Conservation (phyloP, 1,140 invertebrate genomes). For the Metaphire vulgaris region DNA sequence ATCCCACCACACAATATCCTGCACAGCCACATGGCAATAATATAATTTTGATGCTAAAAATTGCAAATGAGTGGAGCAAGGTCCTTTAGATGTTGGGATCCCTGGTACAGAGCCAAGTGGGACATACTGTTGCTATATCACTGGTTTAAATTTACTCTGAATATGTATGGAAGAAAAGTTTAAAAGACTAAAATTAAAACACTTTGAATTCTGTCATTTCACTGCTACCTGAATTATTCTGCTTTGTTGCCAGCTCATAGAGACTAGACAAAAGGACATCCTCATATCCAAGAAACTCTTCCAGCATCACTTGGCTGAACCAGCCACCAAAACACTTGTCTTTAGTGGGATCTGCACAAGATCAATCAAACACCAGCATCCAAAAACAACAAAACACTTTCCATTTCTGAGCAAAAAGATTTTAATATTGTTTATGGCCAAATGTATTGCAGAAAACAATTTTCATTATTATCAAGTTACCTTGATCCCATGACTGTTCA, state of each 20-base stretch:
- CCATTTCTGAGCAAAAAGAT: no score
- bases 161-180: no score
- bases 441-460: background rate
- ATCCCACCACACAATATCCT: no score
- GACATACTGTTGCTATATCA: no score
- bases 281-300: slow-evolving; percentile 2
- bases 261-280: background rate
- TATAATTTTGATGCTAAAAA: no score
- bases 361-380: background rate
- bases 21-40: no score
- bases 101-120: no score
- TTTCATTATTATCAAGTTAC: background rate
- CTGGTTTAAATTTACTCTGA: no score
- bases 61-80: no score
- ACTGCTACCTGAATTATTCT: background rate
- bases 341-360: background rate
- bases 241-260: background rate
- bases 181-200: no score
- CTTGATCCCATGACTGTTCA: background rate
- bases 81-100: no score
- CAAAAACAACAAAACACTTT: background rate
- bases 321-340: background rate
- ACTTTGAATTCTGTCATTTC: no score
- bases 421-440: background rate
- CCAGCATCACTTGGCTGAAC: background rate